phyloP scores from a whole-genome alignment of 2,113 vertebrate genomes.

The Carlito syrichta region DNA sequence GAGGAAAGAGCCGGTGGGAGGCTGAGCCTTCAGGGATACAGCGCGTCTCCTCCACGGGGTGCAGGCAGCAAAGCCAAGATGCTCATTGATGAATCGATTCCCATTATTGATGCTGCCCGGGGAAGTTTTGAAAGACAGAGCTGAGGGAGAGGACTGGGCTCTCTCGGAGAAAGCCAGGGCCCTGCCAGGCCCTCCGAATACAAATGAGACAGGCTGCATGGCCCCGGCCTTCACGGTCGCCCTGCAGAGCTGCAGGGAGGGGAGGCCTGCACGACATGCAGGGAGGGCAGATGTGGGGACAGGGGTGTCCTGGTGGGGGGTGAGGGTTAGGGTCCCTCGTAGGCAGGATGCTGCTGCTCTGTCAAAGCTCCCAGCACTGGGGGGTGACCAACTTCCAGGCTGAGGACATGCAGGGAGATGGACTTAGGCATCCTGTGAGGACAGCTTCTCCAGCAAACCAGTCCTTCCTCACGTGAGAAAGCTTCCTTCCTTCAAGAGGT shows the following conservation, averaged over 20 bases:
- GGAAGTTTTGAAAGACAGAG: conserved; percentile 35
- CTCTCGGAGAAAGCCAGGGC: neutral
- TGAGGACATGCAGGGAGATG: neutral
- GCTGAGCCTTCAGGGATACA: neutral
- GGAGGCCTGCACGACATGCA: too few species aligned
- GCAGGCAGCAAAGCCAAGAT: neutral
- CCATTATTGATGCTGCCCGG: conserved; percentile 55
- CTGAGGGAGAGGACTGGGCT: neutral
- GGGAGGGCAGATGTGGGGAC: neutral
- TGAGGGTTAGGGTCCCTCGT: too few species aligned
- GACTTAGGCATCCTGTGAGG: neutral
- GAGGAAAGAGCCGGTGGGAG: neutral
- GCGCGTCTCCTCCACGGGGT: neutral
- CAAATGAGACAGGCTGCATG: neutral
- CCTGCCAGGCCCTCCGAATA: neutral
- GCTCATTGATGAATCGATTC: conserved; percentile 63
- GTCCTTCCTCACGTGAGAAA: neutral
- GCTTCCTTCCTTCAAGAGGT: neutral
- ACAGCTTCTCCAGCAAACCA: neutral
- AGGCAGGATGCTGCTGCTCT: neutral
- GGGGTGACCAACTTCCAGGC: too few species aligned
- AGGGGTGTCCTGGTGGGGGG: neutral
- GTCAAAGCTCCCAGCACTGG: neutral
- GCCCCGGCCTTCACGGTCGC: neutral
- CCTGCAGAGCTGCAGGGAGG: neutral